These are phyloP conservation scores for Scolopax bukidnonensis DNA, from an alignment of 2,797 vertebrate species.

Conservation along the genomic window DNA sequence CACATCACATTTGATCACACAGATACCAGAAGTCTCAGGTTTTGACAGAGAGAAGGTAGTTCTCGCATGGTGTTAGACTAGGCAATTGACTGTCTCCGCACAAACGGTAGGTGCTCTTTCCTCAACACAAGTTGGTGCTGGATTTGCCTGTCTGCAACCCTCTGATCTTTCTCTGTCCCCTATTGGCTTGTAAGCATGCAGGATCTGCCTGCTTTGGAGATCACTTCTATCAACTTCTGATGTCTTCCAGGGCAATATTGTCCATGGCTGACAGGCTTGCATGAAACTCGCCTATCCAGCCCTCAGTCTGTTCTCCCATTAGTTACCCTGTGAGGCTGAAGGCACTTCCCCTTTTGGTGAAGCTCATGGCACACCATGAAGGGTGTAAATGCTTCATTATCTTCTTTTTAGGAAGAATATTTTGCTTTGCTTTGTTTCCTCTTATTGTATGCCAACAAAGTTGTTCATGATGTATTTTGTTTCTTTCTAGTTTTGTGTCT, in stretches of 20 bases:
- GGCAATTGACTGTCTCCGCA: fast-evolving
- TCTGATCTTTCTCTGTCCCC: neutral
- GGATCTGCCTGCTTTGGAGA: neutral
- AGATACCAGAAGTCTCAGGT: fast-evolving
- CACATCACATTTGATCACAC: neutral
- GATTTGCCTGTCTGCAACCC: neutral
- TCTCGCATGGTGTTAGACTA: neutral
- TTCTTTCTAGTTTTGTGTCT: neutral
- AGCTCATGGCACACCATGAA: neutral
- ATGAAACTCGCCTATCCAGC: fast-evolving
- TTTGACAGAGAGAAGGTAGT: neutral
- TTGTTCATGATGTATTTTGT: neutral
- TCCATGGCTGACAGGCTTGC: neutral
- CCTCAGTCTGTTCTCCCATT: neutral
- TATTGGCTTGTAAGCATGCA: neutral
- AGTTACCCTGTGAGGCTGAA: neutral
- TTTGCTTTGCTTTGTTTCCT: neutral
- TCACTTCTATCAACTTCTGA: neutral
- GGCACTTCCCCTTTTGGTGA: neutral
- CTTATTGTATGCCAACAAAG: neutral
- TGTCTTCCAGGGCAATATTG: neutral
- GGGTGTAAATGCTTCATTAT: neutral
- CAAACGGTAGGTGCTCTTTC: neutral
- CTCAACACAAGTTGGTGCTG: neutral
- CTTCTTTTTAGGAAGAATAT: neutral